These are phyloP conservation scores for Phortica magna DNA, from an alignment of 2,888 invertebrate species.

Conservation along the genomic window DNA sequence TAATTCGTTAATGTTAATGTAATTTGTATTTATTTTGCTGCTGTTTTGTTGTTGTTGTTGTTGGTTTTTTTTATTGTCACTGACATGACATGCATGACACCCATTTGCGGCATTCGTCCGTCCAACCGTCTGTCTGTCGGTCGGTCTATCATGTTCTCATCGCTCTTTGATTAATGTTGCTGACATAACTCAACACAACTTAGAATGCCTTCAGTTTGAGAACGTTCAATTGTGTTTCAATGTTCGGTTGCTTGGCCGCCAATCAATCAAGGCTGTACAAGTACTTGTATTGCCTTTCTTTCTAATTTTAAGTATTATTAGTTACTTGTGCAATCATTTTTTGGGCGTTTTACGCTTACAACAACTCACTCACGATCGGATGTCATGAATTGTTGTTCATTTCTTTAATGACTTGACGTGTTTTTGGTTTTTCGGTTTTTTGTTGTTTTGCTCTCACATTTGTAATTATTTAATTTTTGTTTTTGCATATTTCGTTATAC, in stretches of 20 bases:
- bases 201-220: slow-evolving; percentile 30
- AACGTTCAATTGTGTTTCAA: neutral
- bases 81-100: slow-evolving; percentile 56
- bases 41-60: slow-evolving; percentile 5
- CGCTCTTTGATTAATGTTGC: slow-evolving; percentile 40
- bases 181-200: slow-evolving; percentile 37
- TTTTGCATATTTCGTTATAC: neutral
- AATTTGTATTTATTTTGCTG: slow-evolving; percentile 13
- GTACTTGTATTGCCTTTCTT: neutral
- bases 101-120: slow-evolving; percentile 32
- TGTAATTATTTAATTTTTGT: too few relatives aligned
- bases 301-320: neutral
- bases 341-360: neutral
- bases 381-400: neutral
- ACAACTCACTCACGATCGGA: slow-evolving; percentile 34
- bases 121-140: neutral
- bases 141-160: neutral
- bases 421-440: neutral
- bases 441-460: neutral
- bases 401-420: neutral
- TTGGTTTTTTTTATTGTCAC: slow-evolving; percentile 48
- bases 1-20: slow-evolving; percentile 14
- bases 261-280: neutral
- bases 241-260: neutral
- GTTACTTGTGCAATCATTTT: neutral